Conservation (phyloP, 2,797 vertebrate genomes). For the Lithobates sylvaticus region DNA sequence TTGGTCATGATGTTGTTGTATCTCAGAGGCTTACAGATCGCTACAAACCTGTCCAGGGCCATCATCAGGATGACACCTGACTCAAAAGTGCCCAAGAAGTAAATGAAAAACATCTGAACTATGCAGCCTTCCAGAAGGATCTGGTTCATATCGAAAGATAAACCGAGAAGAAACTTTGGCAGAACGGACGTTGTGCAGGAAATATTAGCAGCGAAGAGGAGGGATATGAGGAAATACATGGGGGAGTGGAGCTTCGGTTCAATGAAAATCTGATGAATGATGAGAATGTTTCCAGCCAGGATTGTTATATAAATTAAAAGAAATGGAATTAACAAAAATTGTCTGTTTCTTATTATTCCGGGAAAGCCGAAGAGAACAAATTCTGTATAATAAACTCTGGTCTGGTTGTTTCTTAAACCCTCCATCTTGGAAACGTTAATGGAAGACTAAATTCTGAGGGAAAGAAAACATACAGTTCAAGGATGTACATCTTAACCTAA, state of each 20-base stretch:
- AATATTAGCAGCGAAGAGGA: slow-evolving; percentile 62
- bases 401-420: not conserved
- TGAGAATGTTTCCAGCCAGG: slow-evolving; percentile 40
- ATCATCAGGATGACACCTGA: slow-evolving; percentile 64
- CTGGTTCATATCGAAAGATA: slow-evolving; percentile 41
- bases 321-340: slow-evolving; percentile 64
- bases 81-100: slow-evolving; percentile 56
- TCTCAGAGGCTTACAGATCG: slow-evolving; percentile 63
- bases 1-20: slow-evolving; percentile 57
- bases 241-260: slow-evolving; percentile 58
- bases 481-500: too few species aligned
- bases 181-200: slow-evolving; percentile 17
- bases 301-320: slow-evolving; percentile 65
- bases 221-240: slow-evolving; percentile 61
- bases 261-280: slow-evolving; percentile 38
- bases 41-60: slow-evolving; percentile 64
- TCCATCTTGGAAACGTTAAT: not conserved
- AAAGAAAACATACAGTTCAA: too few species aligned
- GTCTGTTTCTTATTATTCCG: slow-evolving; percentile 13
- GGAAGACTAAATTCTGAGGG: too few species aligned
- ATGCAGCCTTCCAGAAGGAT: slow-evolving; percentile 60
- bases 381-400: slow-evolving; percentile 16
- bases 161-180: slow-evolving; percentile 60
- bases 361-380: slow-evolving; percentile 68
- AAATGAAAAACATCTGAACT: slow-evolving; percentile 67